Evolutionary conservation across 2,113 vertebrate genomes (phyloP).

Genomic region (Pedionomus torquatus): DNA sequence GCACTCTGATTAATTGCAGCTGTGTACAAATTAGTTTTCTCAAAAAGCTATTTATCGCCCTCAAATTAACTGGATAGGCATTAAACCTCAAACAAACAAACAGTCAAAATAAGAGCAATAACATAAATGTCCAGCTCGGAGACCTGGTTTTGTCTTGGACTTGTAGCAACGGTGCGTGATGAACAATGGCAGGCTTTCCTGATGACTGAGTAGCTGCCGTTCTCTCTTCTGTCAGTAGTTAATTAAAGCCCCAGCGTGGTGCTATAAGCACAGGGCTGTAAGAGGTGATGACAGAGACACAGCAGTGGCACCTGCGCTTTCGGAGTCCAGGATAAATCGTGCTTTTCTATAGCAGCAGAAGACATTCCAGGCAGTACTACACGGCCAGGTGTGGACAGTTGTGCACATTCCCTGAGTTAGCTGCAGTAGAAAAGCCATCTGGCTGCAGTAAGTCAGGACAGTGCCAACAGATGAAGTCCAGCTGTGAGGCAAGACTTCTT

Average conservation of each 20-base stretch:
- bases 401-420: neutral
- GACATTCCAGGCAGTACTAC: neutral
- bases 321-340: neutral
- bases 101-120: neutral
- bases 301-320: neutral
- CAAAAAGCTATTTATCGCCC: conserved; percentile 61
- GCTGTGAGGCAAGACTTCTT: neutral
- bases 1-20: conserved; percentile 58
- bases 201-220: neutral
- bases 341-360: neutral
- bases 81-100: conserved; percentile 42
- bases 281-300: neutral
- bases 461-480: neutral
- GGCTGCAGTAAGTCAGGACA: neutral
- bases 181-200: neutral
- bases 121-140: neutral
- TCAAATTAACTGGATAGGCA: conserved; percentile 57
- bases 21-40: conserved; percentile 67
- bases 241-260: conserved; percentile 22
- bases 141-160: neutral
- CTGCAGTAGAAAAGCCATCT: neutral
- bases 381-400: neutral
- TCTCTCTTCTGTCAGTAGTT: conserved; percentile 10
- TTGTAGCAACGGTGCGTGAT: neutral
- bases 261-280: neutral